Evolutionary conservation across 2,888 invertebrate species (phyloP).

Genomic region (Calameuta idolon): DNA sequence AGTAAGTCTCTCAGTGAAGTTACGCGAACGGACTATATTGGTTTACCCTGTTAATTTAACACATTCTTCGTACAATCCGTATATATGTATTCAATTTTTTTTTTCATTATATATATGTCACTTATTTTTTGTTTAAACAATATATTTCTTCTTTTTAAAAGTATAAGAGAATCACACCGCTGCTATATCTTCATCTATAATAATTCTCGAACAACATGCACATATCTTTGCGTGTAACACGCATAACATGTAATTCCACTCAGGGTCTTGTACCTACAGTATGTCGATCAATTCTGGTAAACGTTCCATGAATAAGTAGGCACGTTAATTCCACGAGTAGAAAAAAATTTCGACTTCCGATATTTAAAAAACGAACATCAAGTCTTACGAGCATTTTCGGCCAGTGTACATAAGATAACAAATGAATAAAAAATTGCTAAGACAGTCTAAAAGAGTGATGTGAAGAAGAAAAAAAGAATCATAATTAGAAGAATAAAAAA

Average conservation of each 20-base stretch:
- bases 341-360: not conserved
- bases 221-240: not conserved
- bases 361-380: not conserved
- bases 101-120: not conserved
- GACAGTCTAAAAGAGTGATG: not conserved
- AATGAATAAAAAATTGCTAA: not conserved
- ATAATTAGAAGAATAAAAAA: not conserved
- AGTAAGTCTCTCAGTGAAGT: not conserved
- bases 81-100: not conserved
- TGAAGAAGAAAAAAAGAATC: not conserved
- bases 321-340: not conserved
- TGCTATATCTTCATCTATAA: not conserved
- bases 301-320: not conserved
- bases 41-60: not conserved
- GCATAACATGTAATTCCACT: not conserved
- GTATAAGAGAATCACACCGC: not conserved
- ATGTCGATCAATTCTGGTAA: not conserved
- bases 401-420: too few relatives aligned
- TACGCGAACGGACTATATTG: not conserved
- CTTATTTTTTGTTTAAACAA: not conserved
- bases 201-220: not conserved
- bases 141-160: not conserved
- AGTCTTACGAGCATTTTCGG: not conserved
- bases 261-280: not conserved
- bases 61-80: not conserved